Evolutionary conservation across 1,140 invertebrate species (phyloP), one percentile per base, ranked within the genome.

Genomic region (Zaprionus lachaisei): DNA sequence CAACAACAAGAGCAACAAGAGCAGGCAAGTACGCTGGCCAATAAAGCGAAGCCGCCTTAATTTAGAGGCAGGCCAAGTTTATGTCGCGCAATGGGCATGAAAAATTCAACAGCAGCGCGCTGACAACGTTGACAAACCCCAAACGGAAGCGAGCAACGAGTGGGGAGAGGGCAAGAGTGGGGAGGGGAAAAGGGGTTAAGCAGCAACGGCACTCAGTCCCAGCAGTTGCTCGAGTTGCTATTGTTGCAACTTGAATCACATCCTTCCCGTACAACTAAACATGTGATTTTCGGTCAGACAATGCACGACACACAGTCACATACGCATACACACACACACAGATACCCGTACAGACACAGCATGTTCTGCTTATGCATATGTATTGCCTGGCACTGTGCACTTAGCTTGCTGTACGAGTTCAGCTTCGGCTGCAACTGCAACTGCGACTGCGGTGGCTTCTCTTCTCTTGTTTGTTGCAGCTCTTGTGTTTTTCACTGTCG

Each of bases 201-300:
- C 57, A 74, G 17, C 26, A 22, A 34, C 15, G 56, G 37, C 55
- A 60, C 55, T 54, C 61, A 49, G 56, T 41, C 31, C 38, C 31
- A 17, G 51, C 65, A 63, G 77, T 62, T 70, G 61, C 68, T 49
- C 17, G 44, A 17, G 44, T 20, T 81, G 64, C 67, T 80, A 62
- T 63, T 65, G 75, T 72, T 78, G 85, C 85, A 90, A 85, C 86
- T 90, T 86, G 86, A 91, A 91, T 91, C 89, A 91, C 89, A 91
- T 91, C 89, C 89, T 91, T 87, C 89, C 89, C 83, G 81, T 91
- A 84, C 83, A 84, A 81, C 81, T 78, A 81, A 87, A 91, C 89
- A 91, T 84, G 89, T 89, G 89, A 91, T 87, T 91, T 91, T 91
- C 89, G 81, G 89, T 87, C 81, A 81, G 66, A 77, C 81, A 79